Conservation (phyloP, 2,888 invertebrate genomes). For the Penaeus monodon region DNA sequence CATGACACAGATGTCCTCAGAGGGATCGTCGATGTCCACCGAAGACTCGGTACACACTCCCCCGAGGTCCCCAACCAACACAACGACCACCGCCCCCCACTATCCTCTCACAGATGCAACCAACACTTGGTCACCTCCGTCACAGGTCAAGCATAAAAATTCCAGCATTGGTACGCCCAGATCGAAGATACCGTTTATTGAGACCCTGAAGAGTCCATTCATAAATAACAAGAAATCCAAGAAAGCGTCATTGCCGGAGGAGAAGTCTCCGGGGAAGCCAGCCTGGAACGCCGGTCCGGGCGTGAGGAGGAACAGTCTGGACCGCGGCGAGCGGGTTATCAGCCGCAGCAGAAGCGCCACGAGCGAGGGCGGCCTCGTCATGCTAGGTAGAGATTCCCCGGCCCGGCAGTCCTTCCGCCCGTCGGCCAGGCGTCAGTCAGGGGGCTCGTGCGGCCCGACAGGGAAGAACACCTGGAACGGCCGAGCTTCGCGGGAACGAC, state of each 20-base stretch:
- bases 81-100: conserved; percentile 39
- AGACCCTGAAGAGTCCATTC: conserved; percentile 41
- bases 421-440: conserved; percentile 38
- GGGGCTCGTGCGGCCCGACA: conserved; percentile 29
- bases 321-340: conserved; percentile 47
- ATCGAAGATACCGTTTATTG: conserved; percentile 48
- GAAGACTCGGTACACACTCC: conserved; percentile 59
- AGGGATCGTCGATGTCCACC: conserved; percentile 63
- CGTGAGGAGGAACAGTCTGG: conserved; percentile 45
- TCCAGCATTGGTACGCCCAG: conserved; percentile 33
- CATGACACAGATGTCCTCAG: conserved; percentile 66
- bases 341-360: conserved; percentile 63
- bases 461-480: conserved; percentile 83
- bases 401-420: conserved; percentile 39
- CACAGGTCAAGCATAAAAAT: conserved; percentile 33
- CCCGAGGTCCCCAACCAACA: conserved; percentile 50
- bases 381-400: conserved; percentile 49
- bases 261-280: conserved; percentile 44
- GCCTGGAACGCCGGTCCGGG: conserved; percentile 63
- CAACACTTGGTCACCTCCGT: conserved; percentile 53
- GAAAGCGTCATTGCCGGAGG: conserved; percentile 46
- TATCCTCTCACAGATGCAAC: conserved; percentile 54
- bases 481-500: conserved; percentile 72
- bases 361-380: conserved; percentile 61
- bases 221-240: conserved; percentile 48